Evolutionary conservation across 1,140 invertebrate species (phyloP).

Genomic region (Brevipalpus yothersi): DNA sequence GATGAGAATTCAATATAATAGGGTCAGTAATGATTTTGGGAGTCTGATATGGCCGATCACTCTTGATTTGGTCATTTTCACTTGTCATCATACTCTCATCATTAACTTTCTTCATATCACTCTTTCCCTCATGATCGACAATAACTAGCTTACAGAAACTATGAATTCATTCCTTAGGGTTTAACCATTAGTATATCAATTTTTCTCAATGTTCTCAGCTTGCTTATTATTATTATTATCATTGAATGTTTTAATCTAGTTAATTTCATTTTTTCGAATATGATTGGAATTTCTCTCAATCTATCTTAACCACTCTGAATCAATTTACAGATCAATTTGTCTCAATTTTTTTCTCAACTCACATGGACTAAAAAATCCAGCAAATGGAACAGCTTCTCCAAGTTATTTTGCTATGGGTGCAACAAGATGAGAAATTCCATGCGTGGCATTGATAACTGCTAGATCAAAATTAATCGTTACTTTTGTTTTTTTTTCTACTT

Average conservation of each 20-base stretch:
- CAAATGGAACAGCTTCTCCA: slow-evolving; percentile 91
- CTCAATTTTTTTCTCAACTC: slow-evolving; percentile 92
- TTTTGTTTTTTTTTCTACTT: slow-evolving; percentile 96
- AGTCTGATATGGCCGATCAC: too few relatives aligned
- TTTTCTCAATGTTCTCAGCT: slow-evolving; percentile 17
- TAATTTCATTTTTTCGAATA: slow-evolving; percentile 72
- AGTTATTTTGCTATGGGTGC: slow-evolving; percentile 93
- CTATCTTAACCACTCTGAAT: slow-evolving; percentile 94
- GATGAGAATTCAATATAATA: too few relatives aligned
- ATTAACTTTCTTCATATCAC: slow-evolving; percentile 3
- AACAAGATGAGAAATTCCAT: slow-evolving; percentile 94
- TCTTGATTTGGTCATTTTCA: slow-evolving; percentile 7
- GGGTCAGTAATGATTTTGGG: too few relatives aligned
- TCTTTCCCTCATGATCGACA: background rate
- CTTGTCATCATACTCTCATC: slow-evolving; percentile 6
- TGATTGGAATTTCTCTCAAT: too few relatives aligned
- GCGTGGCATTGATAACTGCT: slow-evolving; percentile 96
- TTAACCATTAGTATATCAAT: slow-evolving; percentile 21
- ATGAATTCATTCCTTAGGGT: slow-evolving; percentile 23
- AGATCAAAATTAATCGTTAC: slow-evolving; percentile 97
- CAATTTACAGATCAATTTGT: slow-evolving; percentile 95
- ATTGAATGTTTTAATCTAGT: background rate
- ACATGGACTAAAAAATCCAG: slow-evolving; percentile 91
- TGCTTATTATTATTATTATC: background rate
- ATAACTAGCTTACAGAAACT: slow-evolving; percentile 42